Conservation (phyloP, 1,140 invertebrate genomes). For the Charaxes varanes region DNA sequence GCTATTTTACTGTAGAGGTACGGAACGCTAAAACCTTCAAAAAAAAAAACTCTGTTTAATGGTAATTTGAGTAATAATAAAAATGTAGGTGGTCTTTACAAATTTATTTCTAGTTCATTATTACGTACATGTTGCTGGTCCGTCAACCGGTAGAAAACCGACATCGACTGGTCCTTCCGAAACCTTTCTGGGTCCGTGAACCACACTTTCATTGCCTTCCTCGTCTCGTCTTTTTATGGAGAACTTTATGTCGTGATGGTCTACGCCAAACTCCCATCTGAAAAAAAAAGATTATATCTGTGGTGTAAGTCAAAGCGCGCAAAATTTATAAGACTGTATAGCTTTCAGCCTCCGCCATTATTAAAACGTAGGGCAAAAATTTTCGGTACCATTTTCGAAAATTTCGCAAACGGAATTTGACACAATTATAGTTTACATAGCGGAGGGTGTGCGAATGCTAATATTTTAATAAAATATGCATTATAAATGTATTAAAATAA, state of each 20-base stretch:
- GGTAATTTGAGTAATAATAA: not conserved
- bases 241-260: conserved; percentile 93
- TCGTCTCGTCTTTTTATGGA: conserved; percentile 80
- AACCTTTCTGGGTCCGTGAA: conserved; percentile 82
- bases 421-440: no score
- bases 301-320: no score
- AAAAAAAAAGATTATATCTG: conserved; percentile 2
- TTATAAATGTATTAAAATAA: no score
- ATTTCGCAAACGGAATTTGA: no score
- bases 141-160: conserved; percentile 83
- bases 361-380: no score
- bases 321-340: no score
- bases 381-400: no score
- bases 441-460: no score
- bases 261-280: conserved; percentile 93
- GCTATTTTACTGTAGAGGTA: no score
- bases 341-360: no score
- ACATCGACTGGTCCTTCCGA: conserved; percentile 86
- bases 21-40: no score
- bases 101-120: not conserved
- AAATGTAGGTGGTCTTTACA: not conserved
- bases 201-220: conserved; percentile 77
- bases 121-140: conserved; percentile 86
- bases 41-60: not conserved
- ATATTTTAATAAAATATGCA: no score